Base-by-base conservation (phyloP, 2,888 invertebrate species). In the Didymodactylos carnosus region DNA sequence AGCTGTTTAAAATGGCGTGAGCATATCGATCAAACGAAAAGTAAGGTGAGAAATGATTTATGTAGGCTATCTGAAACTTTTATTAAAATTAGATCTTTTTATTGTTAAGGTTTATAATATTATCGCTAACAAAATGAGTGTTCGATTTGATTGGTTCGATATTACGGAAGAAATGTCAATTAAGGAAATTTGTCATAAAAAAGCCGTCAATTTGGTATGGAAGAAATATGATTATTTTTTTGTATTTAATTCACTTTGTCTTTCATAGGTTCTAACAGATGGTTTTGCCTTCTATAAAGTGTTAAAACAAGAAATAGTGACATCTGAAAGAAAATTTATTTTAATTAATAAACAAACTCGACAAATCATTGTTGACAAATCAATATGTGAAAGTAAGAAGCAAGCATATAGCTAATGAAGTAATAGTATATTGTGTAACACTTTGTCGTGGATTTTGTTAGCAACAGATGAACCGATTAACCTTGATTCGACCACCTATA, bases 231-330 rank as follows among this genome's bases (percentile, higher is more conserved):
- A 7, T 69, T 46, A 73, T 72, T 53, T 70, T 51, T 49, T 76
- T 77, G 23, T 77, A 41, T 40, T 72, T 13, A 4, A 39, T n/a
- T n/a, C n/a, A n/a, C n/a, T n/a, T n/a, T n/a, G n/a, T n/a, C n/a
- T n/a, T n/a, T n/a, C n/a, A n/a, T n/a, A 82, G 82, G 80, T 78
- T 77, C 74, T 82, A 41, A 81, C 81, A 16, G 80, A 80, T 77
- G 82, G 82, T n/a, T 78, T 79, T 69, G 81, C 81, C 10, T 82
- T 82, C 76, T 81, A 80, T 76, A 72, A 82, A 75, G 76, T 76
- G 35, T 62, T 62, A n/a, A 62, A 62, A 35, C 62, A 62, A 62
- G 62, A 62, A 62, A 29, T 62, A 7, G 7, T 62, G 16, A 62
- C 62, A n/a, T 19, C 62, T 27, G 62, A 62, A 62, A 29, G 62